Percentiles rank a stretch among this genome's conserved stretches.
These are phyloP conservation scores for Sorex fumeus DNA, from an alignment of 2,113 vertebrate species.

Conservation along the genomic window DNA sequence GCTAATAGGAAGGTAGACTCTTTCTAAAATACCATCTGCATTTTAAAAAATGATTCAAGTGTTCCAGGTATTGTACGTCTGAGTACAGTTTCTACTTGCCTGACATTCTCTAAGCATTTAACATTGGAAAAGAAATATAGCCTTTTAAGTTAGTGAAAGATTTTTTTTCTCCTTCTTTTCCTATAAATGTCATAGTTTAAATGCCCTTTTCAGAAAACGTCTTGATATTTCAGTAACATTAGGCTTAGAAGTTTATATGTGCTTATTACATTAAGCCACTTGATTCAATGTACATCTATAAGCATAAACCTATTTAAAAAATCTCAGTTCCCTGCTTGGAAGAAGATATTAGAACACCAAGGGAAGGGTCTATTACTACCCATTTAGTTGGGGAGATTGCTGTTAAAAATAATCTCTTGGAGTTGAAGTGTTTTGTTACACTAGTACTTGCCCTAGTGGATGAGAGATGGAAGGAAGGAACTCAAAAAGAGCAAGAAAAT, in stretches of 20 bases:
- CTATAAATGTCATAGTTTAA: constrained; percentile 61
- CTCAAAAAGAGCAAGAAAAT: neutral
- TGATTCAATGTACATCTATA: constrained; percentile 26
- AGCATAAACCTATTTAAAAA: neutral
- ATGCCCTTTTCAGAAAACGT: constrained; percentile 9
- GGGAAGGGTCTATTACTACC: neutral
- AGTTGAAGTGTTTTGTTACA: neutral
- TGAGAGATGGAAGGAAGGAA: constrained; percentile 4
- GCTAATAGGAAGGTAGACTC: constrained; percentile 70
- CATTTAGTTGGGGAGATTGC: neutral
- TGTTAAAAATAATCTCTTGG: neutral
- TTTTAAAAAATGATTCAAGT: constrained; percentile 73
- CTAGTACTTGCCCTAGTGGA: neutral
- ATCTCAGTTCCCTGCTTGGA: neutral
- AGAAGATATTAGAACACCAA: neutral
- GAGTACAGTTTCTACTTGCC: constrained; percentile 44
- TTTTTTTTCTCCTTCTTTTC: neutral
- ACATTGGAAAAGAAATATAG: constrained; percentile 42
- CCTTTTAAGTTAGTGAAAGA: constrained; percentile 39
- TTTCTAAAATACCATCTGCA: constrained; percentile 72
- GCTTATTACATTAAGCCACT: constrained; percentile 23
- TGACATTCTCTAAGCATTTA: constrained; percentile 58
- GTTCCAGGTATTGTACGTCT: constrained; percentile 68
- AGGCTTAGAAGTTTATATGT: neutral
- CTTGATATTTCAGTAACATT: constrained; percentile 30